Percentiles rank a stretch among this genome's conserved stretches.
Evolutionary conservation across 2,888 invertebrate species (phyloP).

Genomic region (Adelphocoris suturalis): DNA sequence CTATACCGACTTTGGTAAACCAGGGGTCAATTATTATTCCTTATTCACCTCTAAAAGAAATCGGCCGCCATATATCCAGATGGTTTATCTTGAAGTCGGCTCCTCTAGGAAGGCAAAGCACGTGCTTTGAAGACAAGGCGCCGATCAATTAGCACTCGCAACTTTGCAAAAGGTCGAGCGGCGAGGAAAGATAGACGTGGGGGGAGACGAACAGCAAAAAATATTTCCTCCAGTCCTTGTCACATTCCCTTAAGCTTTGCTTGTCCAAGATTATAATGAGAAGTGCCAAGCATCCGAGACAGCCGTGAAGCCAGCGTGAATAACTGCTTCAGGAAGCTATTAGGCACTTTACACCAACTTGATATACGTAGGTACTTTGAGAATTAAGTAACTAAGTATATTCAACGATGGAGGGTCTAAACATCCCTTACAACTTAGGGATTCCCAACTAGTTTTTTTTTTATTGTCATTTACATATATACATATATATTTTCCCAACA

Average conservation of each 20-base stretch:
- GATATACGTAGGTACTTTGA: too few relatives aligned
- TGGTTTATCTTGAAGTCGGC: constrained; percentile 22
- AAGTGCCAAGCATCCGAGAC: not conserved
- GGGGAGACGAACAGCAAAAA: not conserved
- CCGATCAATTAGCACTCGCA: constrained; percentile 24
- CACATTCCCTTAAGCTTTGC: not conserved
- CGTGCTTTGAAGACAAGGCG: constrained; percentile 19
- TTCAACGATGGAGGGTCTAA: too few relatives aligned
- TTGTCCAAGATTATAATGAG: not conserved
- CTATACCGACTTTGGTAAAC: not conserved
- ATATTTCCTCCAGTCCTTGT: not conserved
- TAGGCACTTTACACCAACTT: not conserved
- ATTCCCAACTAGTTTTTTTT: too few relatives aligned
- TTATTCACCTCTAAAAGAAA: constrained; percentile 16
- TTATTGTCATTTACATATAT: too few relatives aligned
- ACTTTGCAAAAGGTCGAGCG: constrained; percentile 28
- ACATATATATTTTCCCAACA: too few relatives aligned
- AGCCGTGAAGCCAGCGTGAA: not conserved
- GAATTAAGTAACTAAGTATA: too few relatives aligned
- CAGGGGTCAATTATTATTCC: constrained; percentile 42
- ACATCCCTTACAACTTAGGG: too few relatives aligned
- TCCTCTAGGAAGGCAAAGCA: constrained; percentile 24
- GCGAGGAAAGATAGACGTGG: not conserved
- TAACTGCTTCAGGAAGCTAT: not conserved
- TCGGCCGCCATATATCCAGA: not conserved